Conservation (phyloP, 1,140 invertebrate genomes). For the Drosophila carrolli region DNA sequence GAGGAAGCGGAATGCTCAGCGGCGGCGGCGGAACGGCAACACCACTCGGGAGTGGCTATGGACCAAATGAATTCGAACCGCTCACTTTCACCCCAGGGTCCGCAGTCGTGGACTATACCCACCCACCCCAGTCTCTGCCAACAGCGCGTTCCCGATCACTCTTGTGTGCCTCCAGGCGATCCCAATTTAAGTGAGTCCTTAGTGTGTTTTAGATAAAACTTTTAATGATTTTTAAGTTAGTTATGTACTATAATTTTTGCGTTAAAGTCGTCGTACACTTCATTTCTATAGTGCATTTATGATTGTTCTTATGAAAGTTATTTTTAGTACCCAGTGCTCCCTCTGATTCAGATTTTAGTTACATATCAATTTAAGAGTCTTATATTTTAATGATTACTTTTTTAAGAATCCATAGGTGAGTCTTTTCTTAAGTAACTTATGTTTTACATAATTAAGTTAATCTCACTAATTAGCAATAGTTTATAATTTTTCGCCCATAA, state of each 20-base stretch:
- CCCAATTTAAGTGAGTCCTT: conserved; percentile 80
- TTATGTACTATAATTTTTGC: background rate
- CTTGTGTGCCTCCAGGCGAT: conserved; percentile 85
- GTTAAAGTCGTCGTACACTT: background rate
- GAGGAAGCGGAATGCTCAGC: conserved; percentile 76
- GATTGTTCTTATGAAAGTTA: too few species aligned
- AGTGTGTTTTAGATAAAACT: too few species aligned
- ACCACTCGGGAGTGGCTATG: conserved; percentile 83
- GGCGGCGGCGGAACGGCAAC: conserved; percentile 83
- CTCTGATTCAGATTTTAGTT: background rate
- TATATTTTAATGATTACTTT: conserved; percentile 1
- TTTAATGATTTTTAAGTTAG: background rate
- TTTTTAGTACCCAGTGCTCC: too few species aligned
- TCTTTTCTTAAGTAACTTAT: background rate
- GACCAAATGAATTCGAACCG: conserved; percentile 84
- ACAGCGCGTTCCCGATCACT: conserved; percentile 84
- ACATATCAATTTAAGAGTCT: background rate
- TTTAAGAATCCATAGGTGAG: background rate
- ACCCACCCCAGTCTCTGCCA: conserved; percentile 80
- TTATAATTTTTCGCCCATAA: background rate
- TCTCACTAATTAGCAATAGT: background rate
- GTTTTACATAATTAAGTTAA: conserved; percentile 1
- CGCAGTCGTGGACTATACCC: conserved; percentile 87
- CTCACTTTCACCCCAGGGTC: conserved; percentile 86
- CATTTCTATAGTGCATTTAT: too few species aligned